Percentiles rank a stretch among this genome's conserved stretches.
Conservation (phyloP, 2,113 vertebrate genomes). For the Chloropsis hardwickii region DNA sequence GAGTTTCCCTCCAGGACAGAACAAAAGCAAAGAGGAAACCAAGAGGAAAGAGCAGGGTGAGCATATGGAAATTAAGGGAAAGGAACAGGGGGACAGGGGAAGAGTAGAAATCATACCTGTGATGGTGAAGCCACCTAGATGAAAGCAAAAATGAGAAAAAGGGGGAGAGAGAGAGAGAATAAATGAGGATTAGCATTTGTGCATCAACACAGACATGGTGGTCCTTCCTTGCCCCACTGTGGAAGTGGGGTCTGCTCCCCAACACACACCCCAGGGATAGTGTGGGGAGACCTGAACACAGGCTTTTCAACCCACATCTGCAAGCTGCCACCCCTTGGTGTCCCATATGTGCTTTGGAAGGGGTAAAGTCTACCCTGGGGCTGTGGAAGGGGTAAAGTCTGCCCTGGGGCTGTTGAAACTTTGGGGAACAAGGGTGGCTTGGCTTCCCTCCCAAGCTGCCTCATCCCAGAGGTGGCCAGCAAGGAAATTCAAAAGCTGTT, state of each 20-base stretch:
- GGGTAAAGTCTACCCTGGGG: background rate
- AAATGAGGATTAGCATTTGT: conserved; percentile 45
- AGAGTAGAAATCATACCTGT: conserved; percentile 77
- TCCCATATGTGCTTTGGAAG: background rate
- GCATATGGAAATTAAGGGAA: background rate
- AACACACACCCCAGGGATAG: background rate
- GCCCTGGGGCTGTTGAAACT: background rate
- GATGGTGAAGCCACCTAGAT: conserved; percentile 80
- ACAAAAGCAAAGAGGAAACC: conserved; percentile 55
- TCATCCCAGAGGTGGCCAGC: background rate
- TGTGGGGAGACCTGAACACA: background rate
- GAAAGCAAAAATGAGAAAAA: conserved; percentile 43
- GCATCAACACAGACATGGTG: background rate
- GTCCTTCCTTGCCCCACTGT: background rate
- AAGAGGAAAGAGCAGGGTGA: conserved; percentile 43
- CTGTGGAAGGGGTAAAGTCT: background rate
- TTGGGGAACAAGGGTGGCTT: rapidly evolving
- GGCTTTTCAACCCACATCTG: background rate
- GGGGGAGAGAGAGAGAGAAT: background rate
- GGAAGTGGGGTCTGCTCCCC: background rate
- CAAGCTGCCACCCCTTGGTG: background rate
- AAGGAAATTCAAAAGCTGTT: background rate
- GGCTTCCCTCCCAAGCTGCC: background rate
- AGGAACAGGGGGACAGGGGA: background rate
- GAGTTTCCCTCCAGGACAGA: conserved; percentile 72